Evolutionary conservation across 2,113 vertebrate genomes (phyloP), one percentile per base, ranked within the genome.

Genomic region (Eubucco bourcierii): DNA sequence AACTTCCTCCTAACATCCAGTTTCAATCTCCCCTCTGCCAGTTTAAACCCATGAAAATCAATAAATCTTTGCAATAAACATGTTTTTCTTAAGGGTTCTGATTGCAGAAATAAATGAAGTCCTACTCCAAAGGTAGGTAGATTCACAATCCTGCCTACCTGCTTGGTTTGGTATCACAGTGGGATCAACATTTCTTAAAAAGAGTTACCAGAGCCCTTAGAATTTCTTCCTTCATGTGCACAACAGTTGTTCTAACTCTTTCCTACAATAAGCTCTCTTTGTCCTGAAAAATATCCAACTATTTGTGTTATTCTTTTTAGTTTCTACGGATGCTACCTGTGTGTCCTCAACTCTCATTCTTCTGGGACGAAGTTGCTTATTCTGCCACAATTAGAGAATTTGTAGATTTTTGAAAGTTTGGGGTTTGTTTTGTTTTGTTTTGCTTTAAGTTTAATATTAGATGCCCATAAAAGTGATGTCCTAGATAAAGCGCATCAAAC

Each of bases 181-280:
- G 44, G 20, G 39, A 83, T 27, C 33, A 59, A 34, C 21, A 52
- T 75, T 84, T 89, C 60, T 76, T 37, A 66, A 90, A 90, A 70
- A 78, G 65, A 84, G 79, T 88, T 77, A 84, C 47, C 56, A 70
- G 74, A 90, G 67, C 34, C 79, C 80, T 72, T 34, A 50, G 71
- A 73, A 61, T 86, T 71, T 80, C 50, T 71, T 93, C 92, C 77
- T 80, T 84, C 91, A 85, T 68, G 67, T 10, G 31, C 88, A 88
- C 63, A 88, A 58, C 80, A 80, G 75, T 73, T 84, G 44, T 68
- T 78, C 46, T 34, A 71, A 90, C 24, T 61, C 79, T 94, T 95
- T 94, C 88, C 90, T 94, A 59, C 67, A 79, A 93, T 80, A 94
- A 94, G 47, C 86, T 87, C 31, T 85, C 71, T 47, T 71, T 90